phyloP scores from a whole-genome alignment of 2,797 vertebrate genomes.

The Pseudomugil tenellus region DNA sequence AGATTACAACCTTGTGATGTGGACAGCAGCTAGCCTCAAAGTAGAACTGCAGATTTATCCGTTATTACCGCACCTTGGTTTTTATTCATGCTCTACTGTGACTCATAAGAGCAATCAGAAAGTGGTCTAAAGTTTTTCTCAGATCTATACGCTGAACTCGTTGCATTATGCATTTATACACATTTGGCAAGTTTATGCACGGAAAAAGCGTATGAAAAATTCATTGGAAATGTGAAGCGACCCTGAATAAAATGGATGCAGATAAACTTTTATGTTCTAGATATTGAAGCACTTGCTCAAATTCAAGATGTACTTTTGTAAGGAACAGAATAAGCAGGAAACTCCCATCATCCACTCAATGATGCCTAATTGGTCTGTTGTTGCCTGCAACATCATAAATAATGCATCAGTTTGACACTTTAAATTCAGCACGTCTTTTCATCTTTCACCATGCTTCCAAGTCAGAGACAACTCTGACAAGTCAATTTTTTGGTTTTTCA shows the following conservation, averaged over 20 bases:
- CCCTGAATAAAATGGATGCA: background rate
- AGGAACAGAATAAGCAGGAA: conserved; percentile 32
- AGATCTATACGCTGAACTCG: conserved; percentile 7
- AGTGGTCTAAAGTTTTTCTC: background rate
- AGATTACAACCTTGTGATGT: conserved; percentile 70
- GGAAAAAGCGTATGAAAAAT: conserved; percentile 20
- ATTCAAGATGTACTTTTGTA: conserved; percentile 12
- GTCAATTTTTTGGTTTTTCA: conserved; percentile 21
- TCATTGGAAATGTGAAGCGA: conserved; percentile 9
- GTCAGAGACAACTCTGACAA: conserved; percentile 5
- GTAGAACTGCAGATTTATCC: conserved; percentile 70
- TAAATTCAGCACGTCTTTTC: conserved; percentile 17
- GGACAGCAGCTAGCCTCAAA: conserved; percentile 68
- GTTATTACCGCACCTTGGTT: conserved; percentile 61
- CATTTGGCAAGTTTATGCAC: conserved; percentile 4
- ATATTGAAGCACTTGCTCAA: conserved; percentile 4
- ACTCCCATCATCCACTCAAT: conserved; percentile 13
- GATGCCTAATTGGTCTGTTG: conserved; percentile 23
- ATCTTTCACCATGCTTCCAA: conserved; percentile 36
- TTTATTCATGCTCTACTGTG: conserved; percentile 53
- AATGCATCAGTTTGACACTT: conserved; percentile 46
- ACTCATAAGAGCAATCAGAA: conserved; percentile 46
- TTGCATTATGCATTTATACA: conserved; percentile 9
- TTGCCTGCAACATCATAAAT: conserved; percentile 25
- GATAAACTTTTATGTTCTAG: background rate